A percentile compares a stretch with the other conserved stretches of the same genome.
Evolutionary conservation across 2,113 vertebrate species (phyloP).

Genomic region (Cyanoderma ruficeps): DNA sequence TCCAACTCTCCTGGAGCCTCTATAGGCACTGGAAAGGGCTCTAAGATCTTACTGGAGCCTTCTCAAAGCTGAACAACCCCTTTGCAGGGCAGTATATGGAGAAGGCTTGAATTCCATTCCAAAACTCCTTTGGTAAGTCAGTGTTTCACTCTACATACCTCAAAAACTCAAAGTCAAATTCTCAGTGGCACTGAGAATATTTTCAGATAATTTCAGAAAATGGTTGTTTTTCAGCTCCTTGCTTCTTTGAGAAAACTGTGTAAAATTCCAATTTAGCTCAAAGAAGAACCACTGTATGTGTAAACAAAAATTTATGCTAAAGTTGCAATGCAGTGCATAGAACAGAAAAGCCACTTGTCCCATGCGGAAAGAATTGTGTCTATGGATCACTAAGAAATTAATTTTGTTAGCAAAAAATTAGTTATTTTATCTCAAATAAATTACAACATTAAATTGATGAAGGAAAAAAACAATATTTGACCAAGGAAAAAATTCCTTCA

Average conservation of each 20-base stretch:
- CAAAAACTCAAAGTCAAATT: not conserved
- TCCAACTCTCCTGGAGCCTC: not conserved
- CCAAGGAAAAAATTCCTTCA: not conserved
- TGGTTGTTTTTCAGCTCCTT: not conserved
- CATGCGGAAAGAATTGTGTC: not conserved
- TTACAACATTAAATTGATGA: fast-evolving
- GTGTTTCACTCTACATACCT: not conserved
- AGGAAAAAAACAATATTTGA: not conserved
- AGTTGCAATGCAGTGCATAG: not conserved
- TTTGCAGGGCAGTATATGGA: not conserved
- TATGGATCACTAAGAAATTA: not conserved
- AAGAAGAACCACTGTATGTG: fast-evolving
- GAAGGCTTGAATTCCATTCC: not conserved
- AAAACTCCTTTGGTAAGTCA: not conserved
- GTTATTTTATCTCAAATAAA: not conserved
- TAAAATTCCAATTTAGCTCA: not conserved
- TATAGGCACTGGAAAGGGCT: not conserved
- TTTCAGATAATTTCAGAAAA: not conserved
- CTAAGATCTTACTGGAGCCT: not conserved
- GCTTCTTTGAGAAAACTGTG: not conserved
- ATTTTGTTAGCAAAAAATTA: not conserved
- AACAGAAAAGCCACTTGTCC: not conserved
- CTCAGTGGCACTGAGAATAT: not conserved
- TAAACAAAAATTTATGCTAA: not conserved
- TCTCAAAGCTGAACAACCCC: not conserved